phyloP scores from a whole-genome alignment of 2,113 vertebrate genomes.

The Dicerorhinus sumatrensis region DNA sequence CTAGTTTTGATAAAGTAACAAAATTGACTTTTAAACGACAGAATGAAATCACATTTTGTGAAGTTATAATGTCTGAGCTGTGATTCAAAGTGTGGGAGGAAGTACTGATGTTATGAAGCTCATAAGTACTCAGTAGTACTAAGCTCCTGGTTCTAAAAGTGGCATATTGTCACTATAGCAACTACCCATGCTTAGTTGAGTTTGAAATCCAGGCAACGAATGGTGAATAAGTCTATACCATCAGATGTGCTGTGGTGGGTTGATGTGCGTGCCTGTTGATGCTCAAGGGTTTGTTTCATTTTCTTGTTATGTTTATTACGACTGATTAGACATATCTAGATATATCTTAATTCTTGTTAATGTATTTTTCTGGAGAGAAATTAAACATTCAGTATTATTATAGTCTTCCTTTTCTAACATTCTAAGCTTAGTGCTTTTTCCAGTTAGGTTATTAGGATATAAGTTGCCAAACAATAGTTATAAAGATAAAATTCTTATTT shows the following conservation, averaged over 20 bases:
- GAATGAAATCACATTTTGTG: conserved; percentile 54
- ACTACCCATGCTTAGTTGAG: conserved; percentile 64
- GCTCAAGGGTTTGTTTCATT: conserved; percentile 20
- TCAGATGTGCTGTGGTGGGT: not conserved
- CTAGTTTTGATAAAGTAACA: conserved; percentile 40
- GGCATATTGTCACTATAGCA: conserved; percentile 74
- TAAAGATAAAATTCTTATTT: conserved; percentile 56
- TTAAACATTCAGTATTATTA: conserved; percentile 30
- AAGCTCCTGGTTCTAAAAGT: conserved; percentile 73
- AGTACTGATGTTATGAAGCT: conserved; percentile 52
- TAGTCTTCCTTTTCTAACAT: conserved; percentile 34
- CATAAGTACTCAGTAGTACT: conserved; percentile 69
- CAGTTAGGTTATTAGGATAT: conserved; percentile 42
- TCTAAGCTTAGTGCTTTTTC: conserved; percentile 52
- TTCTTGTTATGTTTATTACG: conserved; percentile 44
- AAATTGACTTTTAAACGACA: conserved; percentile 46
- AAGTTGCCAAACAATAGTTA: not conserved
- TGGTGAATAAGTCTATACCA: conserved; percentile 21
- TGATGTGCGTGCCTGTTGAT: not conserved
- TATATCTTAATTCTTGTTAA: conserved; percentile 30
- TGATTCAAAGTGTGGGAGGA: conserved; percentile 72
- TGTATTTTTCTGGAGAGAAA: conserved; percentile 50
- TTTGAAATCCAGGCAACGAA: conserved; percentile 62
- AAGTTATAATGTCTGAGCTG: conserved; percentile 54
- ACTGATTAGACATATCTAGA: not conserved